Percentiles rank a stretch among this genome's conserved stretches.
Evolutionary conservation across 2,113 vertebrate species (phyloP).

Genomic region (Caranx melampygus): DNA sequence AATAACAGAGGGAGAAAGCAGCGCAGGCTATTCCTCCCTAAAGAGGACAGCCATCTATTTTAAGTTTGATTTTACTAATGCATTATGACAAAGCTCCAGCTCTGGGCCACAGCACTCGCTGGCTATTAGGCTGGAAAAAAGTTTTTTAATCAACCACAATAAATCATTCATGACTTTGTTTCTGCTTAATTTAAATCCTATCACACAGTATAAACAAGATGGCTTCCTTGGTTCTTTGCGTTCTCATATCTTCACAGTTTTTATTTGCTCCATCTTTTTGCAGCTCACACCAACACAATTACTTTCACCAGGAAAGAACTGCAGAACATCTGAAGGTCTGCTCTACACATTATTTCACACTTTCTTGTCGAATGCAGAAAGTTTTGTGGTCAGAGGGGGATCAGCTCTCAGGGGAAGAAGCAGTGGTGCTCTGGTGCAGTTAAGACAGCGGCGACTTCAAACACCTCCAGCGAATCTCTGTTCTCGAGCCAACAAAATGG

Average conservation of each 20-base stretch:
- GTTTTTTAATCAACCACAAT: conserved; percentile 39
- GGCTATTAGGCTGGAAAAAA: conserved; percentile 34
- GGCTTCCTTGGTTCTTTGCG: background rate
- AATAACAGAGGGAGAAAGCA: conserved; percentile 35
- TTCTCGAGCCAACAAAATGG: background rate
- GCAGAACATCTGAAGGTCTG: too few species aligned
- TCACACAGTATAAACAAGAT: background rate
- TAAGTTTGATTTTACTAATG: conserved; percentile 58
- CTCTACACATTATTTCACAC: background rate
- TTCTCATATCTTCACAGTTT: background rate
- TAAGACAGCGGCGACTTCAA: background rate
- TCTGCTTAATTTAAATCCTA: conserved; percentile 32
- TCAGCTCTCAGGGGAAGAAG: too few species aligned
- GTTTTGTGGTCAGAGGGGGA: background rate
- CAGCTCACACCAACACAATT: background rate
- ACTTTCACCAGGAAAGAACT: background rate
- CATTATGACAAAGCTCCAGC: conserved; percentile 40
- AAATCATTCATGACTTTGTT: conserved; percentile 52
- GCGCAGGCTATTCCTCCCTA: conserved; percentile 13
- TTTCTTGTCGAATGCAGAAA: background rate
- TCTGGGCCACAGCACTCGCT: conserved; percentile 41
- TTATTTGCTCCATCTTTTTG: background rate
- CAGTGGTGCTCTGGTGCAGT: too few species aligned
- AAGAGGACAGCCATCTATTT: conserved; percentile 57
- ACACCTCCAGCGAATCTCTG: background rate